phyloP scores from a whole-genome alignment of 2,888 invertebrate genomes.

The Parascotia fuliginaria region DNA sequence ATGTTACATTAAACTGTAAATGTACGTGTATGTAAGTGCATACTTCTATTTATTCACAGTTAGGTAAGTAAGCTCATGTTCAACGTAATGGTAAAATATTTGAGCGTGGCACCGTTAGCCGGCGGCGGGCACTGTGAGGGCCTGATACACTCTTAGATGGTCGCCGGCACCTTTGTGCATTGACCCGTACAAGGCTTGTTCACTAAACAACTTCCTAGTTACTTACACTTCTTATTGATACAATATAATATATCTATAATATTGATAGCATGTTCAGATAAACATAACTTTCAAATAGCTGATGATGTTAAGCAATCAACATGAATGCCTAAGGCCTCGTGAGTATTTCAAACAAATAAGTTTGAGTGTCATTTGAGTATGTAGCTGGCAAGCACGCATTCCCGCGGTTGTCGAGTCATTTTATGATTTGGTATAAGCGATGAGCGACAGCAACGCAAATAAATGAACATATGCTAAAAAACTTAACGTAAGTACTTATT shows the following conservation, averaged over 20 bases:
- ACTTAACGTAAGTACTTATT: neutral
- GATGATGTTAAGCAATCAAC: constrained; percentile 33
- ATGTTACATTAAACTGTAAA: neutral
- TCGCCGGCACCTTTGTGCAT: constrained; percentile 78
- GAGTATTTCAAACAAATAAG: constrained; percentile 54
- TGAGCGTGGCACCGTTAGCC: constrained; percentile 70
- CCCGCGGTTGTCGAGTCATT: constrained; percentile 63
- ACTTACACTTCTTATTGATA: constrained; percentile 59
- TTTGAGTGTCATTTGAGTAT: constrained; percentile 63
- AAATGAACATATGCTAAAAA: constrained; percentile 4
- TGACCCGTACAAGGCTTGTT: constrained; percentile 76
- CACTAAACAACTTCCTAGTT: constrained; percentile 64
- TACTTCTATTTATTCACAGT: constrained; percentile 43
- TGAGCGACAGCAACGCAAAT: constrained; percentile 37
- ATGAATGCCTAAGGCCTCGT: constrained; percentile 38
- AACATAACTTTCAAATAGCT: constrained; percentile 8
- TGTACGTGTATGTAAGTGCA: too few relatives aligned
- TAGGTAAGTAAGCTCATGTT: constrained; percentile 36
- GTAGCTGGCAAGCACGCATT: constrained; percentile 69
- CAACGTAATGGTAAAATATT: constrained; percentile 64
- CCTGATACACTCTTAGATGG: constrained; percentile 55
- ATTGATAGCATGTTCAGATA: constrained; percentile 9
- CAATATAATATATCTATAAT: constrained; percentile 35
- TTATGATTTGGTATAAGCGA: constrained; percentile 63
- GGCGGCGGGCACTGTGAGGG: constrained; percentile 45